These are phyloP conservation scores for Bellardia pandia DNA, from an alignment of 2,888 invertebrate genomes.

Conservation along the genomic window DNA sequence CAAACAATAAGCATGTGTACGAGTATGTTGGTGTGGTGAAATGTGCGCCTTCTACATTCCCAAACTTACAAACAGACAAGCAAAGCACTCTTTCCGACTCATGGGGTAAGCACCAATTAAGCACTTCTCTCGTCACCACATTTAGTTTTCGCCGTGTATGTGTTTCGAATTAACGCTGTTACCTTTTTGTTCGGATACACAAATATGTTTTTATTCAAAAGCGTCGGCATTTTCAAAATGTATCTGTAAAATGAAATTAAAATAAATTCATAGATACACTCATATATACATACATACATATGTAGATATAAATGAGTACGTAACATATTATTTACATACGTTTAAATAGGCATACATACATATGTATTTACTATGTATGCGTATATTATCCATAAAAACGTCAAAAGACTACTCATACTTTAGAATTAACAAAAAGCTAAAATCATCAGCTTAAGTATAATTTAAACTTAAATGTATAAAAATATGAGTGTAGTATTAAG, in stretches of 20 bases:
- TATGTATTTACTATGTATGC: too few species aligned
- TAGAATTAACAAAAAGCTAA: too few species aligned
- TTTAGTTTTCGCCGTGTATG: constrained; percentile 57
- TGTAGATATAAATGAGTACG: background rate
- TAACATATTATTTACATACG: too few species aligned
- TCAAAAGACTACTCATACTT: too few species aligned
- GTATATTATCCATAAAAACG: too few species aligned
- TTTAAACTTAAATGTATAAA: too few species aligned
- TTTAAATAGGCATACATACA: too few species aligned
- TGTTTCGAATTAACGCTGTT: constrained; percentile 58
- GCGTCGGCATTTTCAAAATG: constrained; percentile 50
- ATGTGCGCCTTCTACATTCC: too few species aligned
- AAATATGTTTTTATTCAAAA: constrained; percentile 23
- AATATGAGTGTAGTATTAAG: background rate
- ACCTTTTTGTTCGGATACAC: constrained; percentile 35
- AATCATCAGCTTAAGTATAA: too few species aligned
- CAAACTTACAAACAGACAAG: too few species aligned
- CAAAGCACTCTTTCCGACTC: constrained; percentile 3
- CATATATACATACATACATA: background rate
- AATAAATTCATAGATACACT: background rate
- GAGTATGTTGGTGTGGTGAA: too few species aligned
- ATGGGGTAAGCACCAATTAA: constrained; percentile 55
- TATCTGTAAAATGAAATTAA: background rate
- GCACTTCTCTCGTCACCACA: constrained; percentile 56
- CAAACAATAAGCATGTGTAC: too few species aligned